Evolutionary conservation across 2,113 vertebrate species (phyloP), one percentile per base, ranked within the genome.

Genomic region (Ornithorhynchus anatinus): DNA sequence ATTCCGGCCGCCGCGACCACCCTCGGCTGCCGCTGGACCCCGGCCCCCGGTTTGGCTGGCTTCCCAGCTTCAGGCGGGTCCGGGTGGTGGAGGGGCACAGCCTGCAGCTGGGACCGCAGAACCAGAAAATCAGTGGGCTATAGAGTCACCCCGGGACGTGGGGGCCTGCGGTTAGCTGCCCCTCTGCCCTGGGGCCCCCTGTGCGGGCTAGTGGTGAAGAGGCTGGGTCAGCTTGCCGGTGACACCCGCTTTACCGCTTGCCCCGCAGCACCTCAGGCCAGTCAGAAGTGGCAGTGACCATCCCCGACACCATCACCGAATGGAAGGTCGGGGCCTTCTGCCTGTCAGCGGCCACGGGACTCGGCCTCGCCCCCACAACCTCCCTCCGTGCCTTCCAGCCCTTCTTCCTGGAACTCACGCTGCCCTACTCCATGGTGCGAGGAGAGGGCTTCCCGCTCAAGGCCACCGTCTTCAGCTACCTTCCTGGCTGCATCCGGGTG

Each of bases 231-330:
- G 33, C 20, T 16, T 2, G 23, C 67, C 27, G 37, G 1, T 19
- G 19, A 13, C 23, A 54, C 20, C 12, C 8, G 4, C 13, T 14
- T 40, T 22, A 23, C 14, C 11, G 0, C 15, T 5, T 23, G 23
- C 29, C 37, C 47, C 32, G 11, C 75, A 96, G 96, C 59, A 61
- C 38, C 5, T 88, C 91, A 29, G 95, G 95, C n/a, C 42, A 20
- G 35, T 72, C 69, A 44, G 72, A 92, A 4, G 2, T 95, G 42
- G 5, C 81, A 15, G 8, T 92, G 39, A 94, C 85, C 4, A 89
- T 92, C 65, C 96, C 96, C 1, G 94, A 98, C 87, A 93, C 93
- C 56, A 95, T 97, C 88, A 97, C 95, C 3, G 90, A 94, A 36
- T 97, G 96, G 96, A 94, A 92, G 77, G 92, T 93, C 10, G 93